Base-by-base conservation (phyloP, 64 coral and sea anemone species). In the Montipora sp. region DNA sequence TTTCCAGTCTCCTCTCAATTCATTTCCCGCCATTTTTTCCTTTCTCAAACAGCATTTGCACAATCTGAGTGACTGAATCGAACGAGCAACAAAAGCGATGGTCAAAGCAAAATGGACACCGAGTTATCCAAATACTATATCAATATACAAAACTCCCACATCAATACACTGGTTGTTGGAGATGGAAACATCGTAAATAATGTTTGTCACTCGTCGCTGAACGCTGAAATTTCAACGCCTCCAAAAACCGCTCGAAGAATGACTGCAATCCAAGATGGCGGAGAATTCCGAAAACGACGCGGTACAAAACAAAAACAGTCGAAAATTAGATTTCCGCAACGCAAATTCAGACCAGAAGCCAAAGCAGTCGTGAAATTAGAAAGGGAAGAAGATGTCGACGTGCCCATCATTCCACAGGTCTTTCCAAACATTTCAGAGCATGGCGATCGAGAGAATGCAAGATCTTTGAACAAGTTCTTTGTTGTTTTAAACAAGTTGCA, bases 401-500 rank as follows among this genome's bases (percentile, higher is more conserved):
- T 12, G 5, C 0, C 1, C 5, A 8, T 1, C 5, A 19, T 9
- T 0, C 75, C 47, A n/a, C 27, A 48, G 1, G 11, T 50, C 16
- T 50, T 50, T 78, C 75, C 47, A 78, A n/a, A 16, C 5, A 5
- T 15, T 78, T 49, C 75, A 9, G 13, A 18, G 1, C 47, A 78
- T 18, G 3, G 0, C 75, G 75, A 78, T 16, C 44, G 27, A 12
- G 11, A 23, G 73, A 8, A 14, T 0, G 73, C 5, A 67, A 80
- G 63, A 67, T 80, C 57, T 1, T 43, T 90, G 14, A 11, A n/a
- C 22, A 81, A 73, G 16, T 70, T 81, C 36, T 44, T 43, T 18
- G 1, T 6, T 5, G 19, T 67, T 8, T 49, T 90, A 21, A 90
- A 83, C 46, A 20, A 36, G 5, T 71, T 94, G 75, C 80, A 94